Evolutionary conservation across 1,140 invertebrate genomes (phyloP).

Genomic region (Drosophila insularis): DNA sequence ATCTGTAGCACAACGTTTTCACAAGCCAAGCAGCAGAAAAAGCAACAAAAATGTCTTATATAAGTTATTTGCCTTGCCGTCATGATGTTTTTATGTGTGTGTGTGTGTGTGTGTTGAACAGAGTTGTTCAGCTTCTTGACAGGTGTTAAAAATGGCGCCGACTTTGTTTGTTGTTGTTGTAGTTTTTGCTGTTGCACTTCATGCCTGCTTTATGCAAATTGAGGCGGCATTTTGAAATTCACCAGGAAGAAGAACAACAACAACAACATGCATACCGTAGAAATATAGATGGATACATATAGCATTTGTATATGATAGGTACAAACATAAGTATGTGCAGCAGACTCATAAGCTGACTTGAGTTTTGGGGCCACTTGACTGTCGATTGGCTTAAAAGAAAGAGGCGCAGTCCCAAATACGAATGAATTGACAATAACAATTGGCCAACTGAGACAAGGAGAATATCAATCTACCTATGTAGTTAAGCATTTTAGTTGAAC

Average conservation of each 20-base stretch:
- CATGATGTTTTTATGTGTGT: conserved; percentile 1
- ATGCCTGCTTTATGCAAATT: conserved; percentile 63
- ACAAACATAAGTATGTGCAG: too few relatives aligned
- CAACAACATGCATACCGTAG: conserved; percentile 14
- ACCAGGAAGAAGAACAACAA: not conserved
- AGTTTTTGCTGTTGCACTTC: conserved; percentile 43
- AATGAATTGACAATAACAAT: conserved; percentile 11
- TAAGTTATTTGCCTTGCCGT: conserved; percentile 8
- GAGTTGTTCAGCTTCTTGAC: conserved; percentile 65
- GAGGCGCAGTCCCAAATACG: not conserved
- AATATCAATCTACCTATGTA: too few relatives aligned
- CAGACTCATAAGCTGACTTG: not conserved
- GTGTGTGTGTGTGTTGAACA: conserved; percentile 23
- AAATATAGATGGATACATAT: not conserved
- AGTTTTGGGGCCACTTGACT: conserved; percentile 8
- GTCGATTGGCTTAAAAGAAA: conserved; percentile 22
- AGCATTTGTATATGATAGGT: not conserved
- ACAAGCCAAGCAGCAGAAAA: not conserved
- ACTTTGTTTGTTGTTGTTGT: conserved; percentile 43
- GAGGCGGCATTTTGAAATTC: conserved; percentile 10
- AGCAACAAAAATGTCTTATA: conserved; percentile 4
- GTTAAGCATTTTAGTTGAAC: too few relatives aligned
- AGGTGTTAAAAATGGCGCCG: conserved; percentile 72
- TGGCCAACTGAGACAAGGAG: not conserved
- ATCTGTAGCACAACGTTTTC: conserved; percentile 25